Conservation (phyloP, 2,113 vertebrate genomes). For the Larimichthys crocea region DNA sequence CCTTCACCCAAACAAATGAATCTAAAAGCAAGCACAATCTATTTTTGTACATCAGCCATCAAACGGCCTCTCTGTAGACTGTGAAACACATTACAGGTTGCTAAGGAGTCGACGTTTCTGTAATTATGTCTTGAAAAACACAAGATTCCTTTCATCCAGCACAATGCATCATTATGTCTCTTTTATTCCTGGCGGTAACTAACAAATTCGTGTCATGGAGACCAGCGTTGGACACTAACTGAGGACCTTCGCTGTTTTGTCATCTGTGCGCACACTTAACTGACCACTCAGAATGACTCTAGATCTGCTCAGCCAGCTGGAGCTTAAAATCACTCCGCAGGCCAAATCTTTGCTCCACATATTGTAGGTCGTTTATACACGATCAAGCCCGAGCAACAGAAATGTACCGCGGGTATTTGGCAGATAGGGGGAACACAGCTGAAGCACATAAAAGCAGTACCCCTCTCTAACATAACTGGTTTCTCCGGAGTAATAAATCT, state of each 20-base stretch:
- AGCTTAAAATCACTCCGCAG: background rate
- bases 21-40: background rate
- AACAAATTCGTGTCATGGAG: background rate
- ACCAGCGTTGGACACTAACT: background rate
- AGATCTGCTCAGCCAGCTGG: slow-evolving; percentile 6
- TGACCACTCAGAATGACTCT: slow-evolving; percentile 31
- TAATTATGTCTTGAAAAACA: background rate
- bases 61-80: background rate
- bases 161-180: background rate
- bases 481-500: background rate
- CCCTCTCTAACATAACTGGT: background rate
- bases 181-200: background rate
- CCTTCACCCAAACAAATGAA: background rate
- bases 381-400: background rate
- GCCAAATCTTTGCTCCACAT: background rate
- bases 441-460: background rate
- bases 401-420: background rate
- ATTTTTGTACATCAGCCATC: background rate
- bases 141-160: background rate
- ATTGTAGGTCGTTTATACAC: background rate
- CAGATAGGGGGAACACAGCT: slow-evolving; percentile 6
- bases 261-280: background rate
- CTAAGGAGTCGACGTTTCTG: background rate
- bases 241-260: background rate
- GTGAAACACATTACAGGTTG: slow-evolving; percentile 2